Base-by-base conservation (phyloP, 2,797 vertebrate genomes). In the Hypotaenidia okinawae region DNA sequence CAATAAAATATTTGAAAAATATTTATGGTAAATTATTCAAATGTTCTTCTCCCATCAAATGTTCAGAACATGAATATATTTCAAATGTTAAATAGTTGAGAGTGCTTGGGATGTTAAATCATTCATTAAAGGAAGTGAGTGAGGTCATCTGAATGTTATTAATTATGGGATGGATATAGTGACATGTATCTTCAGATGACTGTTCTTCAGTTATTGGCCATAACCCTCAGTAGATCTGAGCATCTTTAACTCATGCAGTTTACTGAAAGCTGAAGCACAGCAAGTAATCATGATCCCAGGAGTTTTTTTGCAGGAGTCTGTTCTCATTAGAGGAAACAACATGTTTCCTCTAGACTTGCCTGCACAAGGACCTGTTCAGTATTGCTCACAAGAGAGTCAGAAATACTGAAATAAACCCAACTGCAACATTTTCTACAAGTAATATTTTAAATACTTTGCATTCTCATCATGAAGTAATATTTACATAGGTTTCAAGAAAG, bases 11-110 rank as follows among this genome's bases (percentile, higher is more conserved):
- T 86, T 85, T 81, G 52, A 68, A 88, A 96, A 94, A 96, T 88
- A 81, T 91, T 95, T 91, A 64, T 88, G 47, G n/a, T 70, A 80
- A 91, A 77, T 88, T 91, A 90, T 86, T 91, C 54, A 91, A 66
- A 91, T 58, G n/a, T 84, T 90, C 49, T 79, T 83, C 32, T 92
- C 28, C 58, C n/a, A 62, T 66, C 47, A 84, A 91, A 69, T 70
- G 33, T 90, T 88, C 57, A 89, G 28, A 87, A 83, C 25, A 52
- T 64, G 83, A 77, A 75, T 7, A 30, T 83, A 80, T 85, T 93
- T 85, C 75, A 93, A 87, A 91, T 37, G 30, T 21, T 77, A 92
- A 93, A 61, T 57, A 74, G 30, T 49, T 83, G 49, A 2, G 8
- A 93, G 68, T 59, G 41, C 45, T 88, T 62, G 10, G 32, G 22